Base-by-base conservation (phyloP, 2,797 vertebrate species). In the Glossophaga mutica region DNA sequence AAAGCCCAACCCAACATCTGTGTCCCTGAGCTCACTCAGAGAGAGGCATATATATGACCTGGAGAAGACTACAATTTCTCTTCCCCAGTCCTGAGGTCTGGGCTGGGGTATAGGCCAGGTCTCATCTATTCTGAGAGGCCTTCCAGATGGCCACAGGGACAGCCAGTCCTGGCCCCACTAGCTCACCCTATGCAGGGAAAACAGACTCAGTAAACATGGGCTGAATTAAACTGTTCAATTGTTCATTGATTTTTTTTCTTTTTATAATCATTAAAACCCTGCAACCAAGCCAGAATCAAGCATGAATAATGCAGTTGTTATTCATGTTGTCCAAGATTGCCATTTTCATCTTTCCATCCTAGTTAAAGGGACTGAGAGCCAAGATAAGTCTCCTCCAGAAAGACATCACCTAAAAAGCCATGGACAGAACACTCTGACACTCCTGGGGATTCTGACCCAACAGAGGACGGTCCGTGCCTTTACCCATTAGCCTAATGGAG, bases 281-380 rank as follows among this genome's bases (percentile, higher is more conserved):
- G 93, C 96, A 96, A 87, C 71, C 52, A 89, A 34, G 94, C 87
- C 96, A 97, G 91, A 90, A 87, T 74, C 71, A 78, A 93, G 39
- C 55, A 90, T 95, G 79, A 96, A 94, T 96, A 95, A 93, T 95
- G 52, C 65, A 89, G 1, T 90, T 87, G 65, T 94, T 95, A 79
- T 39, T 89, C 59, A 71, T 95, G 59, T 87, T 91, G 71, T 77
- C 79, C 91, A 93, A 84, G 73, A 90, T 5, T 44, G 59, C 89
- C 93, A 65, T 97, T 98, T 95, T 96, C 91, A 91, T 84, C 39
- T 81, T 87, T 44, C 71, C 50, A 68, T 68, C n/a, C 71, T 86
- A 65, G 52, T 91, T 65, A 76, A 96, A 94, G 73, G 50, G 71
- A 24, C 46, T 16, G 37, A 74, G 76, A 81, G 76, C 67, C 71